phyloP scores from a whole-genome alignment of 2,113 vertebrate genomes.

The Callithrix jacchus region DNA sequence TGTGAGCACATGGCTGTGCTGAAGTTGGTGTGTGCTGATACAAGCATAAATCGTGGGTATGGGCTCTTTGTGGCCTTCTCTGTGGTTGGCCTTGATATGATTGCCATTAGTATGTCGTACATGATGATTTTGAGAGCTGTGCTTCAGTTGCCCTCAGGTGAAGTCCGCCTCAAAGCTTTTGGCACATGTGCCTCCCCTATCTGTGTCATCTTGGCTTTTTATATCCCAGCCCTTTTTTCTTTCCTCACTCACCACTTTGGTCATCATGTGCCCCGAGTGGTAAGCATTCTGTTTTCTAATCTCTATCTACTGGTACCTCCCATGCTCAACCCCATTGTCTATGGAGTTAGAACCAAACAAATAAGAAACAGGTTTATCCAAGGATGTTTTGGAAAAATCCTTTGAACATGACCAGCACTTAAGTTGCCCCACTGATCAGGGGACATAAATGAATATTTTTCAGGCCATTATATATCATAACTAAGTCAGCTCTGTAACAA shows the following conservation, averaged over 20 bases:
- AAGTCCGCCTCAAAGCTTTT: slow-evolving; percentile 59
- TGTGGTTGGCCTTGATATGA: not conserved
- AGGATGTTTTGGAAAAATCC: not conserved
- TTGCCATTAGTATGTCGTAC: slow-evolving; percentile 58
- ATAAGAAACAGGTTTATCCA: slow-evolving; percentile 53
- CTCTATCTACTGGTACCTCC: slow-evolving; percentile 75
- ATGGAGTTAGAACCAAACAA: slow-evolving; percentile 70
- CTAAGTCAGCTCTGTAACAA: not conserved
- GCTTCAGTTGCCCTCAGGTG: not conserved
- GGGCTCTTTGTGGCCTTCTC: slow-evolving; percentile 10
- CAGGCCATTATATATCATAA: not conserved
- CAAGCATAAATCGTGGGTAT: not conserved
- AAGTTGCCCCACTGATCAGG: too few species aligned
- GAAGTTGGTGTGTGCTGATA: slow-evolving; percentile 66
- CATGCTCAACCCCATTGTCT: slow-evolving; percentile 73
- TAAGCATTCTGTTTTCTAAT: slow-evolving; percentile 60
- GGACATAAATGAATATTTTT: not conserved
- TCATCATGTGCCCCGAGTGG: not conserved
- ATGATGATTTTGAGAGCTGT: slow-evolving; percentile 56
- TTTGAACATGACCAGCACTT: not conserved
- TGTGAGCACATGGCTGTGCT: slow-evolving; percentile 73
- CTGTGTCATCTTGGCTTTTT: slow-evolving; percentile 62
- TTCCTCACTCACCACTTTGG: slow-evolving; percentile 60
- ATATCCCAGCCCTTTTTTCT: slow-evolving; percentile 36
- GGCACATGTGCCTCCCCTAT: slow-evolving; percentile 69